A percentile compares a stretch with the other conserved stretches of the same genome.
These are phyloP conservation scores for Ormyrus thymus DNA, from an alignment of 2,888 invertebrate species.

Conservation along the genomic window DNA sequence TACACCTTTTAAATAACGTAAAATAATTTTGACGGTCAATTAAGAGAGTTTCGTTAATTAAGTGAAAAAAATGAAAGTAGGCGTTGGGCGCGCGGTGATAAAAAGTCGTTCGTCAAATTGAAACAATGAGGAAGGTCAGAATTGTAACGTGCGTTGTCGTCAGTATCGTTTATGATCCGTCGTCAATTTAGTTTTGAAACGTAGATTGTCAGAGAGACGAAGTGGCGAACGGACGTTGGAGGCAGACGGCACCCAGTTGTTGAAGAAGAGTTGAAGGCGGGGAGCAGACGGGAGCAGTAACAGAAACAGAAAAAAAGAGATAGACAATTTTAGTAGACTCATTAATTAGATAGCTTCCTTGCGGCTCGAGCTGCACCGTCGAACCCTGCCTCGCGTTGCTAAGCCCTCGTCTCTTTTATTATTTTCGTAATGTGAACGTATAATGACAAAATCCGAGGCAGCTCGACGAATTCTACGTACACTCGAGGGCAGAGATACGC, in stretches of 20 bases:
- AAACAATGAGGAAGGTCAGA: conserved; percentile 3
- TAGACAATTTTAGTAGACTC: conserved; percentile 57
- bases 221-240: conserved; percentile 74
- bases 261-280: conserved; percentile 74
- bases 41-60: not conserved
- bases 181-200: conserved; percentile 52
- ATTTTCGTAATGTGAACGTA: too few species aligned
- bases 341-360: conserved; percentile 55
- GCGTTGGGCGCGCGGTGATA: not conserved
- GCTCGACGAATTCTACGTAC: conserved; percentile 9
- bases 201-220: conserved; percentile 73
- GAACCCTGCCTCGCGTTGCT: conserved; percentile 32
- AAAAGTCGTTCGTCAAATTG: not conserved
- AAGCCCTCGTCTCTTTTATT: conserved; percentile 11
- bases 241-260: conserved; percentile 75
- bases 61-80: not conserved
- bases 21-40: conserved; percentile 4
- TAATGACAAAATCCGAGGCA: too few species aligned
- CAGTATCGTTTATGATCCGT: conserved; percentile 33
- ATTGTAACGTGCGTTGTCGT: conserved; percentile 20
- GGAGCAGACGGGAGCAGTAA: conserved; percentile 75
- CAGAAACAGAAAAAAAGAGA: conserved; percentile 73
- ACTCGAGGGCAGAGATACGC: conserved; percentile 10
- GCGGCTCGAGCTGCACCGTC: conserved; percentile 36
- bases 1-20: conserved; percentile 78